These are phyloP conservation scores for Eulemur rubriventer DNA, from an alignment of 2,797 vertebrate genomes.

Conservation along the genomic window DNA sequence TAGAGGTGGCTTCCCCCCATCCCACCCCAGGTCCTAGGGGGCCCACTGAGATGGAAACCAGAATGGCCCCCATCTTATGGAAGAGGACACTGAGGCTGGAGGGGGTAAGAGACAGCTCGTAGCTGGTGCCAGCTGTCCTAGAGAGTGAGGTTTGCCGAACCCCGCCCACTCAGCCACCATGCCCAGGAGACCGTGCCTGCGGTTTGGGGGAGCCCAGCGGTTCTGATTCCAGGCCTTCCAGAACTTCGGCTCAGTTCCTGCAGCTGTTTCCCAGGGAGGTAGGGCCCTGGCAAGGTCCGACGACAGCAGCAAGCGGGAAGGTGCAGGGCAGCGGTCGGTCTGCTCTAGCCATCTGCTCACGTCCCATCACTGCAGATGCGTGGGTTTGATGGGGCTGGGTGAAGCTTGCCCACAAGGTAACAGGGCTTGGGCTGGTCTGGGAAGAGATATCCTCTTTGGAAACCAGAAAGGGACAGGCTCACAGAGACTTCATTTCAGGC, in stretches of 20 bases:
- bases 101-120: background rate
- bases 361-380: background rate
- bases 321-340: background rate
- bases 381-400: background rate
- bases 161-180: background rate
- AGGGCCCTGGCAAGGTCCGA: background rate
- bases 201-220: background rate
- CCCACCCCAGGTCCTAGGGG: background rate
- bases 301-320: background rate
- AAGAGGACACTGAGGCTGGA: background rate
- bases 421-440: background rate
- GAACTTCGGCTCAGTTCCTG: background rate
- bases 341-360: background rate
- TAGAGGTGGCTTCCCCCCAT: background rate
- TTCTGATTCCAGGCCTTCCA: background rate
- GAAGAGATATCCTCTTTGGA: background rate
- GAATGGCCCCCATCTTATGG: background rate
- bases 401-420: background rate
- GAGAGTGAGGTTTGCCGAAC: background rate
- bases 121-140: background rate
- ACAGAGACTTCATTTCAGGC: background rate
- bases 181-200: background rate
- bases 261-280: background rate
- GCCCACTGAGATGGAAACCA: background rate
- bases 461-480: background rate